Conservation (phyloP, 2,888 invertebrate species). For the Scaptomyza reducta region DNA sequence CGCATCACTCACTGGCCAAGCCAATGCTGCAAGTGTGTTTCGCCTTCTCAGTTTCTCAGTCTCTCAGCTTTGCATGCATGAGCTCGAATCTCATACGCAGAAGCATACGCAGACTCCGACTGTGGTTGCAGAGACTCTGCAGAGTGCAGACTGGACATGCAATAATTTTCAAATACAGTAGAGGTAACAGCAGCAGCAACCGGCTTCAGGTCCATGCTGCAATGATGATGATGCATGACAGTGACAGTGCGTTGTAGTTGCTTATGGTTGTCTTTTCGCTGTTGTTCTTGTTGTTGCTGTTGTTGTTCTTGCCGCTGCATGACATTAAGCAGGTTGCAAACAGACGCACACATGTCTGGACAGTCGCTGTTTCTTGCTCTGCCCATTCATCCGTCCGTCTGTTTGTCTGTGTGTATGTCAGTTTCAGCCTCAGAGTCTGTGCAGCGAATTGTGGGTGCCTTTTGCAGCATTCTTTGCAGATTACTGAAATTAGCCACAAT, state of each 20-base stretch:
- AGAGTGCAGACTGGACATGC: constrained; percentile 70
- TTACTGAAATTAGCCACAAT: constrained; percentile 77
- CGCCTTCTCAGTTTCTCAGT: constrained; percentile 65
- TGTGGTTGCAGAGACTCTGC: constrained; percentile 30
- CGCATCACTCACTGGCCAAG: constrained; percentile 81
- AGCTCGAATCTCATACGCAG: constrained; percentile 32
- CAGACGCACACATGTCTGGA: constrained; percentile 70
- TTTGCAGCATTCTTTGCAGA: constrained; percentile 71
- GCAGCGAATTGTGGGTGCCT: constrained; percentile 81
- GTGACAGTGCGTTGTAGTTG: constrained; percentile 79
- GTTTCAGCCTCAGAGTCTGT: constrained; percentile 33
- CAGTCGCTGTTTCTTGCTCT: constrained; percentile 41
- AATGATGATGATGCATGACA: constrained; percentile 78
- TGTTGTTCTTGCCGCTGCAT: constrained; percentile 73
- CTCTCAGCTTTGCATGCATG: constrained; percentile 59
- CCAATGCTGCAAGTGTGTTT: constrained; percentile 69
- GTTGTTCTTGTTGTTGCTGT: constrained; percentile 8
- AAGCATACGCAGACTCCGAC: constrained; percentile 18
- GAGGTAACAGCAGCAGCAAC: constrained; percentile 37
- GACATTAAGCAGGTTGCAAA: constrained; percentile 82
- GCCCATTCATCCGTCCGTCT: constrained; percentile 25
- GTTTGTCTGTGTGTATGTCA: constrained; percentile 1
- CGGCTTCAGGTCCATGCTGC: constrained; percentile 46
- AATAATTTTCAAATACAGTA: constrained; percentile 79
- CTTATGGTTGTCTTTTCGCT: constrained; percentile 38